phyloP scores from a whole-genome alignment of 1,140 invertebrate species.

The Drosophila aff. region DNA sequence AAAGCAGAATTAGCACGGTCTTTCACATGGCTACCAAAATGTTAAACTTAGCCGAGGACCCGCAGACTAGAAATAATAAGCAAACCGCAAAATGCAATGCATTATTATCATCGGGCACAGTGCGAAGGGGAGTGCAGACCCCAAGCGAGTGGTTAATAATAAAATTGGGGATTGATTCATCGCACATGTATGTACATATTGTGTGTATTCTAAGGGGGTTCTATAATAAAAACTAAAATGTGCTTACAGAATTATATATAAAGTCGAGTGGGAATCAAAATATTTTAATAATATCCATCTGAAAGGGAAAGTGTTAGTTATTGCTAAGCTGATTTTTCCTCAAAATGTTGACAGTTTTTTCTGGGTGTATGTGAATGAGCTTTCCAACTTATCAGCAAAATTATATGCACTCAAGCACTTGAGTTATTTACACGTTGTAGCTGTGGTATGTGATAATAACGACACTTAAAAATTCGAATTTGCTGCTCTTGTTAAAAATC shows the following conservation, averaged over 20 bases:
- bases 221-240: not conserved
- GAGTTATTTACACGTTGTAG: not conserved
- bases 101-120: not conserved
- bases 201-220: not conserved
- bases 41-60: conserved; percentile 40
- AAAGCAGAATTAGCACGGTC: conserved; percentile 29
- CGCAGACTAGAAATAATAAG: conserved; percentile 50
- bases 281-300: not conserved
- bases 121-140: not conserved
- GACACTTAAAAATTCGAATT: conserved; percentile 16
- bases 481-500: not conserved
- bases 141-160: conserved; percentile 29
- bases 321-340: not conserved
- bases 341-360: not conserved
- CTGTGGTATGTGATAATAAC: not conserved
- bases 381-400: not conserved
- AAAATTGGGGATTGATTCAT: conserved; percentile 23
- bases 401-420: not conserved
- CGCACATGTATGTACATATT: not conserved
- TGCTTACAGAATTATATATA: not conserved
- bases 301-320: conserved; percentile 10
- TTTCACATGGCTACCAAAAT: conserved; percentile 44
- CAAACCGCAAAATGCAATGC: conserved; percentile 36
- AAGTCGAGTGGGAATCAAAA: not conserved
- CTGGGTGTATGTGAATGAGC: not conserved